Base-by-base conservation (phyloP, 1,140 invertebrate genomes). In the Steinernema khuongi region DNA sequence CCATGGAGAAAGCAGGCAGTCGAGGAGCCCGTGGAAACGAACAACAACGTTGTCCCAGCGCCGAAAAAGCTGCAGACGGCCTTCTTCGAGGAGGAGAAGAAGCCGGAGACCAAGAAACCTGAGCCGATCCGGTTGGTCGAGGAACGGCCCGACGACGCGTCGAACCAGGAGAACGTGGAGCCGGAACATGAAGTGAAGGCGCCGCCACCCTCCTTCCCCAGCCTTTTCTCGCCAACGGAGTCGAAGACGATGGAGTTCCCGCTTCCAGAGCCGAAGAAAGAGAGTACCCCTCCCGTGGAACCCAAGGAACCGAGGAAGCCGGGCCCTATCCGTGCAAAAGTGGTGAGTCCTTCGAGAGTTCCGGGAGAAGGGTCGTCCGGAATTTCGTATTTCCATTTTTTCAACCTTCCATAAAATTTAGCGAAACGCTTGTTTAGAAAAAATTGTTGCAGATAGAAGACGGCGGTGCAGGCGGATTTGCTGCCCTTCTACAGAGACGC, bases 1-100 rank as follows among this genome's bases (percentile, higher is more conserved):
- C 70, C 70, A 18, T 71, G 70, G 70, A 71, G 70, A 30, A 44
- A 67, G 22, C 32, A 71, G 32, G 22, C 33, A 33, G 50, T 4
- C 70, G 68, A 92, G 82, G 91, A 92, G 85, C 93, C 94, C 87
- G 92, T 94, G 87, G 92, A 90, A 19, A 76, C 29, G 29, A 73
- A 74, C 19, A 71, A 22, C 60, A 32, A 29, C 67, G 33, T 71
- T 22, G 11, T 22, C 50, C 14, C 14, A 22, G 74, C 69, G n/a
- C 77, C 73, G n/a, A 60, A 75, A 36, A 71, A 70, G 30, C 17
- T 78, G 19, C 66, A 71, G 28, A 70, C 32, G 28, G 72, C 72
- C 7, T 11, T 41, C n/a, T n/a, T n/a, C n/a, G n/a, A n/a, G n/a
- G n/a, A n/a, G n/a, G n/a, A n/a, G n/a, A n/a, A n/a, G n/a, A n/a